A percentile compares a stretch with the other conserved stretches of the same genome.
phyloP scores from a whole-genome alignment of 2,113 vertebrate species.

The Syngnathus scovelli region DNA sequence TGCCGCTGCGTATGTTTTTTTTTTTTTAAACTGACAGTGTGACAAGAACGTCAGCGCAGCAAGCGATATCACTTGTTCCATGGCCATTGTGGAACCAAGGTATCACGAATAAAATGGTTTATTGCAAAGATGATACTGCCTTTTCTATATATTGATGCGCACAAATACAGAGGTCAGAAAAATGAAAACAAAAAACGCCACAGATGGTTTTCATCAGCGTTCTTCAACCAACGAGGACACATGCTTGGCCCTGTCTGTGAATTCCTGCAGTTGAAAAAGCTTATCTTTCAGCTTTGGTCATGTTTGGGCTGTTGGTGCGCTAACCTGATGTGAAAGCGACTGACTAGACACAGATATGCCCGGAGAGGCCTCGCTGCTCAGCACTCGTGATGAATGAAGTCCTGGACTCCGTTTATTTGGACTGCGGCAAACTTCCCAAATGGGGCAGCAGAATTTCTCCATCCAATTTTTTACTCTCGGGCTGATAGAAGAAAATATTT shows the following conservation, averaged over 20 bases:
- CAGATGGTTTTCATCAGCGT: slow-evolving; percentile 64
- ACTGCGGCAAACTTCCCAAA: slow-evolving; percentile 38
- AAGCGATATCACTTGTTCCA: neutral
- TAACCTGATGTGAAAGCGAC: slow-evolving; percentile 46
- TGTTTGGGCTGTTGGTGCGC: slow-evolving; percentile 26
- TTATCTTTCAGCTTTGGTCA: slow-evolving; percentile 51
- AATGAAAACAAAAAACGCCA: slow-evolving; percentile 31
- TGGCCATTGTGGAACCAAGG: neutral
- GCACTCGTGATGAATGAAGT: slow-evolving; percentile 56
- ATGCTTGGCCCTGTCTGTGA: slow-evolving; percentile 50
- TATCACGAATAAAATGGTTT: neutral
- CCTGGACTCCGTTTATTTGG: slow-evolving; percentile 55
- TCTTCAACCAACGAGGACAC: slow-evolving; percentile 50
- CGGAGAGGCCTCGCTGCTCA: slow-evolving; percentile 15
- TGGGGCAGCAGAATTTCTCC: slow-evolving; percentile 38
- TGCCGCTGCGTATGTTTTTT: neutral
- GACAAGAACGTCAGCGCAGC: neutral
- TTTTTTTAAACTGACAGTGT: neutral
- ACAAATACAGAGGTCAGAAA: slow-evolving; percentile 32
- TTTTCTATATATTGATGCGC: neutral
- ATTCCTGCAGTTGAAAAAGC: slow-evolving; percentile 55
- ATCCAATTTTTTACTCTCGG: slow-evolving; percentile 32
- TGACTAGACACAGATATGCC: slow-evolving; percentile 34
- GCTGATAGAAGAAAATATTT: slow-evolving; percentile 52
- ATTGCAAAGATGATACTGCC: neutral